Evolutionary conservation across 1,140 invertebrate genomes (phyloP).

Genomic region (Drosophila nikananu): DNA sequence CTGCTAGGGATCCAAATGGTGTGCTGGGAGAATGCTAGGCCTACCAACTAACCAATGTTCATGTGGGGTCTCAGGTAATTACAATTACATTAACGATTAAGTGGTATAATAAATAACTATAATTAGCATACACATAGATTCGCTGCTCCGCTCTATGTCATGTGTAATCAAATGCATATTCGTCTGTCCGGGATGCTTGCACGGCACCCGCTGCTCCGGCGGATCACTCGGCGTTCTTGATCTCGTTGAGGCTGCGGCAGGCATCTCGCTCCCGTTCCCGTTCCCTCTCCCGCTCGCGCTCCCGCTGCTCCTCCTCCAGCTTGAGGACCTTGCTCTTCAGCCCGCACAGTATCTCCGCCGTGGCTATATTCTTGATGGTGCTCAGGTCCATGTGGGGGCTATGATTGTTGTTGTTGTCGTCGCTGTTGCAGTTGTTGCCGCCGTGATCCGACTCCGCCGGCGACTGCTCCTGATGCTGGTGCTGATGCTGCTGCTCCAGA

Average conservation of each 20-base stretch:
- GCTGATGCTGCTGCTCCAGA: constrained; percentile 61
- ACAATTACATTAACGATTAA: constrained; percentile 81
- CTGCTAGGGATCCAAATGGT: constrained; percentile 49
- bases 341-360: constrained; percentile 78
- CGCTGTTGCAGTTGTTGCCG: constrained; percentile 44
- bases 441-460: constrained; percentile 24
- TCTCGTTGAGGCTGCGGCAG: constrained; percentile 74
- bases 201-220: constrained; percentile 2
- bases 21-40: constrained; percentile 49
- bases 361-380: constrained; percentile 82
- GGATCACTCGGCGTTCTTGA: constrained; percentile 79
- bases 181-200: constrained; percentile 16
- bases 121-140: constrained; percentile 71
- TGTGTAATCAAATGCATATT: constrained; percentile 75
- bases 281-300: constrained; percentile 59
- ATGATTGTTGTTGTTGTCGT: constrained; percentile 71
- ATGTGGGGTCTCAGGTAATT: constrained; percentile 48
- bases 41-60: constrained; percentile 72
- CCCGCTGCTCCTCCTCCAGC: constrained; percentile 76
- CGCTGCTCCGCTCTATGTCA: constrained; percentile 44
- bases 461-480: constrained; percentile 33
- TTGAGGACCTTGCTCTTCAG: constrained; percentile 83
- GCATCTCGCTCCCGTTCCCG: constrained; percentile 53
- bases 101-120: constrained; percentile 82
- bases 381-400: constrained; percentile 76